A percentile compares a stretch with the other conserved stretches of the same genome.
These are phyloP conservation scores for Hypolimnas misippus DNA, from an alignment of 2,888 invertebrate species.

Conservation along the genomic window DNA sequence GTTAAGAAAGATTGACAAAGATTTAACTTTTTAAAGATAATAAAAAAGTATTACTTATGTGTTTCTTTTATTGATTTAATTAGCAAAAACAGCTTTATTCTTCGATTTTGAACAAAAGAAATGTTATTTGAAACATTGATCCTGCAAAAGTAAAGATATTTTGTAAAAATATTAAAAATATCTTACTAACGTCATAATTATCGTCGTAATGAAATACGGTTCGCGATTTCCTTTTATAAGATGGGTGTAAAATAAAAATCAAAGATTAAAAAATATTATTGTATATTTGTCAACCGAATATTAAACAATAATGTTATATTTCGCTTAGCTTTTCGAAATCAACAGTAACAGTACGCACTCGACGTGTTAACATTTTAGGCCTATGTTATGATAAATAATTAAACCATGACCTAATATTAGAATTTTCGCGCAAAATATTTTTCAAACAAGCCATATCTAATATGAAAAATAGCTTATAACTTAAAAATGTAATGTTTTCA, in stretches of 20 bases:
- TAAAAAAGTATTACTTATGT: constrained; percentile 1
- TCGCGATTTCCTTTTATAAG: too few species aligned
- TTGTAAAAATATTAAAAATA: too few species aligned
- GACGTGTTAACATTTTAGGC: constrained; percentile 68
- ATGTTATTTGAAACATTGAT: not conserved
- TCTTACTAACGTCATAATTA: too few species aligned
- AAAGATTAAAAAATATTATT: constrained; percentile 72
- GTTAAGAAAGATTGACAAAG: not conserved
- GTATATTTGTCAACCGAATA: constrained; percentile 83
- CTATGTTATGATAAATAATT: constrained; percentile 63
- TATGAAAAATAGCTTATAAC: constrained; percentile 53
- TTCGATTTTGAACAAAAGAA: not conserved
- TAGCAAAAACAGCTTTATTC: not conserved
- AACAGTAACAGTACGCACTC: constrained; percentile 67
- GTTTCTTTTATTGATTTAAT: not conserved
- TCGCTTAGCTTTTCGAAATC: constrained; percentile 72
- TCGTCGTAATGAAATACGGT: too few species aligned
- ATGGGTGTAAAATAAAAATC: constrained; percentile 41
- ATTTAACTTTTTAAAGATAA: not conserved
- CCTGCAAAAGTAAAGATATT: too few species aligned
- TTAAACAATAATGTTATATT: constrained; percentile 78
- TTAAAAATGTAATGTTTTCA: constrained; percentile 50
- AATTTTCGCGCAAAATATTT: constrained; percentile 45
- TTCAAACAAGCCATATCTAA: constrained; percentile 50
- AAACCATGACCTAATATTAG: constrained; percentile 43